These are phyloP conservation scores for Neolamprologus modestus DNA, from an alignment of 2,113 vertebrate genomes.

Conservation along the genomic window DNA sequence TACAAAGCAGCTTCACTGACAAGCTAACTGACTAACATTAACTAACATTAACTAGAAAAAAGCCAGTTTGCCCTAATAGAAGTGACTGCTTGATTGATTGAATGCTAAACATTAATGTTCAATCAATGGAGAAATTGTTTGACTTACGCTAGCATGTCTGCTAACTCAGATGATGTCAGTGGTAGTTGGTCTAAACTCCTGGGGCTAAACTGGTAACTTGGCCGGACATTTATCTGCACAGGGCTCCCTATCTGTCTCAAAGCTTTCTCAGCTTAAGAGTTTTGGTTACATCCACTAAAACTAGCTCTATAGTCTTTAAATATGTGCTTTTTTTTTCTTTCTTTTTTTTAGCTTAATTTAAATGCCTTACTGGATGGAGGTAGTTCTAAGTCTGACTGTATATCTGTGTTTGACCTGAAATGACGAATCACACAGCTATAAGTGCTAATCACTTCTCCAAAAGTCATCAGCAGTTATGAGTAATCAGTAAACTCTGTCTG, in stretches of 20 bases:
- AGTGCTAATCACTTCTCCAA: neutral
- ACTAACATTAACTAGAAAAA: neutral
- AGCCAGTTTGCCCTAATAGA: neutral
- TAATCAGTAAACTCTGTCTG: neutral
- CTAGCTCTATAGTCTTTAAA: neutral
- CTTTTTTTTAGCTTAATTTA: neutral
- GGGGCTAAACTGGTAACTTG: neutral
- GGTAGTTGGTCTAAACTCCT: neutral
- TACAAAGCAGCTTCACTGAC: neutral
- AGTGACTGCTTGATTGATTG: neutral
- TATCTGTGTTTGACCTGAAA: neutral
- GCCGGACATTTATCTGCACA: neutral
- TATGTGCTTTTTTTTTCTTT: neutral
- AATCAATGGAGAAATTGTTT: rapidly evolving
- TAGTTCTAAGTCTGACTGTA: neutral
- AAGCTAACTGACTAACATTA: neutral
- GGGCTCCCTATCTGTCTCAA: rapidly evolving
- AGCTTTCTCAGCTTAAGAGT: neutral
- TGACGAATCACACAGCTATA: neutral
- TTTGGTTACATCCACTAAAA: neutral
- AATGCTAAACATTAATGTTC: neutral
- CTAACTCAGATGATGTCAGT: neutral
- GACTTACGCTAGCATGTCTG: neutral
- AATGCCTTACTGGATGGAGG: neutral
- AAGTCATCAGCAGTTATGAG: neutral